A percentile compares a stretch with the other conserved stretches of the same genome.
Conservation (phyloP, 2,113 vertebrate species). For the Mixornis gularis region DNA sequence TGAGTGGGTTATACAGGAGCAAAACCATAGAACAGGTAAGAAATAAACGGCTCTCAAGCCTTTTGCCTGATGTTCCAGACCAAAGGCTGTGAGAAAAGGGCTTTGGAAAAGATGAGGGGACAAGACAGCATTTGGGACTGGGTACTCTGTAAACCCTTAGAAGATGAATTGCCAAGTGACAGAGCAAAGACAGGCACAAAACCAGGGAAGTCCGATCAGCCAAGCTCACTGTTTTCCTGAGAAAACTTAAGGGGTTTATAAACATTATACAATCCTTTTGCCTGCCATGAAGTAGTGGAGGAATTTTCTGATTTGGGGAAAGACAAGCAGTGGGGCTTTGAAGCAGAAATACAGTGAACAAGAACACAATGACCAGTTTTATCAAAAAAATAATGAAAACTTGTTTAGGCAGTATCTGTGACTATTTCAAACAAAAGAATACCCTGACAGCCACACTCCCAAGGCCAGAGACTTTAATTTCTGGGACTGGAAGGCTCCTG, state of each 20-base stretch:
- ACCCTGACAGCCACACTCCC: neutral
- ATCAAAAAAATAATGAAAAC: neutral
- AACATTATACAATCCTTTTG: neutral
- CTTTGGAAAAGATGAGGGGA: neutral
- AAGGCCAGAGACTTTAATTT: neutral
- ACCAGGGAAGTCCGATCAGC: neutral
- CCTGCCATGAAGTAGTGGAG: neutral
- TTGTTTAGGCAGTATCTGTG: neutral
- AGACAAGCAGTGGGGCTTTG: neutral
- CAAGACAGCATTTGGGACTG: fast-evolving
- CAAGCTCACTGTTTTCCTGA: neutral
- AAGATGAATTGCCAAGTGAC: neutral
- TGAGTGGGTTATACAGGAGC: neutral
- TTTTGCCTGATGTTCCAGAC: neutral
- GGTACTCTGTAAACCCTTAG: neutral
- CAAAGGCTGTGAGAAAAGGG: neutral
- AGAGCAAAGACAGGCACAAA: neutral
- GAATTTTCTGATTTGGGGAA: neutral
- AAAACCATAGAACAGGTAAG: neutral
- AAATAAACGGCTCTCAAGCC: neutral
- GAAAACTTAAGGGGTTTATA: neutral
- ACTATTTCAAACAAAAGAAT: neutral
- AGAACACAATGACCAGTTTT: neutral
- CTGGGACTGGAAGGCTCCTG: neutral
- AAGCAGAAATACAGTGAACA: neutral